phyloP scores from a whole-genome alignment of 2,797 vertebrate genomes.

The Varecia variegata region DNA sequence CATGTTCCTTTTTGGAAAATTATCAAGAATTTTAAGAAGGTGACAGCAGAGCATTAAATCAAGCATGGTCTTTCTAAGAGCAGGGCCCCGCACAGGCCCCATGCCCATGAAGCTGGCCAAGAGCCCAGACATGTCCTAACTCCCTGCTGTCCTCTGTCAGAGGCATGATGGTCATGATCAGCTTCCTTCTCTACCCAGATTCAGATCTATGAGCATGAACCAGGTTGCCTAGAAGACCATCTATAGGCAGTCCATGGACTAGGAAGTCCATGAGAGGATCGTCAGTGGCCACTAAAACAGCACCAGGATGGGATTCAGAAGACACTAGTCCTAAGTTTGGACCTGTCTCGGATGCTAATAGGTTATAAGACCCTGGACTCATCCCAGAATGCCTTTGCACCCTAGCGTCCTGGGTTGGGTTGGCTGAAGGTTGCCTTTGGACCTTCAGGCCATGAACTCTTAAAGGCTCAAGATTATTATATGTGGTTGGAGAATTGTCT shows the following conservation, averaged over 20 bases:
- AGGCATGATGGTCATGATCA: not conserved
- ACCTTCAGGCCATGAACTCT: not conserved
- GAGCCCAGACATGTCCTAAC: not conserved
- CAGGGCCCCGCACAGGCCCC: not conserved
- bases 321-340: not conserved
- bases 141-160: not conserved
- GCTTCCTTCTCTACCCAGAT: not conserved
- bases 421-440: not conserved
- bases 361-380: not conserved
- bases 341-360: not conserved
- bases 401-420: not conserved
- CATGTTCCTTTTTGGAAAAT: not conserved
- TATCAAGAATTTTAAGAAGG: not conserved
- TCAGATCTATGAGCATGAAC: not conserved
- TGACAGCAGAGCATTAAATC: not conserved
- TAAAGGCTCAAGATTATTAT: not conserved
- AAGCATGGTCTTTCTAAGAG: not conserved
- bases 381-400: not conserved
- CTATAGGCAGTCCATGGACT: not conserved
- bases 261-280: not conserved
- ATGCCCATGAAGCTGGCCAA: not conserved
- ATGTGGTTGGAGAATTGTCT: not conserved
- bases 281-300: not conserved
- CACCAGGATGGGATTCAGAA: not conserved
- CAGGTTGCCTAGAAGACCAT: not conserved